Evolutionary conservation across 2,888 invertebrate genomes (phyloP).

Genomic region (Xylophagus ater): DNA sequence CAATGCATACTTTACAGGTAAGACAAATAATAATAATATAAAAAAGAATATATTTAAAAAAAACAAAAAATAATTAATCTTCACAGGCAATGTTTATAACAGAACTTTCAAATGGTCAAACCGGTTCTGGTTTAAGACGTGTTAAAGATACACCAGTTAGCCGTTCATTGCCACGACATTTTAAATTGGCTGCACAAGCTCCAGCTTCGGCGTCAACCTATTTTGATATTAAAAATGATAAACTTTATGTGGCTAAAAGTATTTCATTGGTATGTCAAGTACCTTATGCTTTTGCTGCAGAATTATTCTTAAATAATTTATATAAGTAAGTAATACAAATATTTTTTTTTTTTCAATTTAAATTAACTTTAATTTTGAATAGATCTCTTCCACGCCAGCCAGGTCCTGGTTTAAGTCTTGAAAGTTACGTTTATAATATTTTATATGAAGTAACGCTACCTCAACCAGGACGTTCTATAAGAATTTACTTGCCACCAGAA

Average conservation of each 20-base stretch:
- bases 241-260: constrained; percentile 89
- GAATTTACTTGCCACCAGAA: constrained; percentile 58
- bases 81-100: constrained; percentile 79
- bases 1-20: constrained; percentile 90
- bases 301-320: constrained; percentile 76
- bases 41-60: too few species aligned
- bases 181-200: constrained; percentile 68
- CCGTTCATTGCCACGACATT: constrained; percentile 78
- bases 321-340: constrained; percentile 52
- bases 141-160: constrained; percentile 60
- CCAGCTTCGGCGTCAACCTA: constrained; percentile 70
- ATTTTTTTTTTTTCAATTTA: neutral
- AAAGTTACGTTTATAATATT: constrained; percentile 91
- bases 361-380: constrained; percentile 3
- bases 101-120: constrained; percentile 73
- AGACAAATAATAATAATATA: constrained; percentile 19
- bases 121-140: constrained; percentile 50
- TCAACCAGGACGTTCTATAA: constrained; percentile 75
- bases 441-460: constrained; percentile 90
- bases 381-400: constrained; percentile 71
- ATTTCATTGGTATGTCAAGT: constrained; percentile 85
- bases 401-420: constrained; percentile 67
- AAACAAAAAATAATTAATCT: constrained; percentile 11
- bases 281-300: constrained; percentile 79
- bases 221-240: constrained; percentile 89